phyloP scores from a whole-genome alignment of 2,797 vertebrate genomes.

The Sylvia borin region DNA sequence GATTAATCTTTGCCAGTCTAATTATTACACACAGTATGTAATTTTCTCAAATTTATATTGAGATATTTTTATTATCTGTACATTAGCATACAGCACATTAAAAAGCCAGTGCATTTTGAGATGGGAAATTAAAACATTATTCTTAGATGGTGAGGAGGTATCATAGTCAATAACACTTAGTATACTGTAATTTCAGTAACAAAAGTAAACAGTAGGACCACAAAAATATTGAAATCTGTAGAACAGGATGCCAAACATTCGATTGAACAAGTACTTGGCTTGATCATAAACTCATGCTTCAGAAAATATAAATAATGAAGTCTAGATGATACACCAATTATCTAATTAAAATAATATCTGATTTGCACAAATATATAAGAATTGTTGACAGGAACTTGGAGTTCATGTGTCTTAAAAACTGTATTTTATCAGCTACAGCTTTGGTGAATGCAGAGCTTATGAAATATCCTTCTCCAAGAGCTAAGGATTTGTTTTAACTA shows the following conservation, averaged over 20 bases:
- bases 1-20: neutral
- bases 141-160: neutral
- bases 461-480: neutral
- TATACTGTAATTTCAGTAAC: neutral
- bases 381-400: neutral
- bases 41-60: neutral
- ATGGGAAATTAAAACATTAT: neutral
- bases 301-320: neutral
- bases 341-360: neutral
- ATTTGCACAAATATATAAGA: neutral
- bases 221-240: neutral
- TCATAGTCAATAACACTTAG: neutral
- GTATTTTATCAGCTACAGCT: neutral
- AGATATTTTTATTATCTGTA: neutral
- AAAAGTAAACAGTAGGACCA: neutral
- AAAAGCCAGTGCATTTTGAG: neutral
- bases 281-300: neutral
- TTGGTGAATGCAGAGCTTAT: neutral
- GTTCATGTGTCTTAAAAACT: neutral
- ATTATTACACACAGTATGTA: neutral
- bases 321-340: neutral
- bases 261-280: neutral
- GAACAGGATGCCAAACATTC: neutral
- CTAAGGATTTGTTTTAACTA: constrained; percentile 35
- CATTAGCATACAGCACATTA: neutral